Percentiles rank a stretch among this genome's conserved stretches.
These are phyloP conservation scores for Gambusia affinis DNA, from an alignment of 2,113 vertebrate genomes.

Conservation along the genomic window DNA sequence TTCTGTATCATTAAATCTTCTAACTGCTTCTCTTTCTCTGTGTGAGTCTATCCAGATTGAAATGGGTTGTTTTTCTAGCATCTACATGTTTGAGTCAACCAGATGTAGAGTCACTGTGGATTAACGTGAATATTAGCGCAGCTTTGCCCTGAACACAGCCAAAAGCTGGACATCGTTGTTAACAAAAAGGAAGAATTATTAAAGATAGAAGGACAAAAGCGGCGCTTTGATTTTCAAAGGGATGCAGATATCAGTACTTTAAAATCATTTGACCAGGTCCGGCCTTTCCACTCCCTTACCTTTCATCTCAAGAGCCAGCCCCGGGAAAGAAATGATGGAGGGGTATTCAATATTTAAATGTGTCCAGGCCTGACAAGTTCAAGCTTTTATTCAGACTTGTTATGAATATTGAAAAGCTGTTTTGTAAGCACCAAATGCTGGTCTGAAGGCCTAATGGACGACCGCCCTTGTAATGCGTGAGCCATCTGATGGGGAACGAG, in stretches of 20 bases:
- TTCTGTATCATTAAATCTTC: too few relatives aligned
- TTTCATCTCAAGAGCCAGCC: slow-evolving; percentile 80
- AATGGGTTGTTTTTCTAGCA: slow-evolving; percentile 1
- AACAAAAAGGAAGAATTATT: slow-evolving; percentile 67
- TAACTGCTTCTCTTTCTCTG: too few relatives aligned
- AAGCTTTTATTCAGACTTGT: slow-evolving; percentile 64
- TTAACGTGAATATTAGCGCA: slow-evolving; percentile 3
- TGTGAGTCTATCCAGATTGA: too few relatives aligned
- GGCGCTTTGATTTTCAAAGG: slow-evolving; percentile 80
- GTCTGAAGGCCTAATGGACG: slow-evolving; percentile 53
- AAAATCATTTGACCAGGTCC: slow-evolving; percentile 71
- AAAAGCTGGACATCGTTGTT: slow-evolving; percentile 30
- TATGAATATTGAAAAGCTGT: slow-evolving; percentile 75
- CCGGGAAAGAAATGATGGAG: slow-evolving; percentile 70
- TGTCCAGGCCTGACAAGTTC: slow-evolving; percentile 66
- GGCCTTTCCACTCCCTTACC: slow-evolving; percentile 67
- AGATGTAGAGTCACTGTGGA: slow-evolving; percentile 3
- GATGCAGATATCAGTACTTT: slow-evolving; percentile 78
- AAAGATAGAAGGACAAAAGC: slow-evolving; percentile 66
- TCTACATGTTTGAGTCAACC: slow-evolving; percentile 38
- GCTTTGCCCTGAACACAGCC: slow-evolving; percentile 45
- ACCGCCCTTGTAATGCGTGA: slow-evolving; percentile 41
- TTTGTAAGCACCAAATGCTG: slow-evolving; percentile 47
- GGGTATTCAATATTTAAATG: slow-evolving; percentile 77
- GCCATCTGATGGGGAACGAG: slow-evolving; percentile 33